A percentile compares a stretch with the other conserved stretches of the same genome.
Evolutionary conservation across 92 coral and sea anemone genomes (phyloP).

Genomic region (Parazoanthus atlanticus): DNA sequence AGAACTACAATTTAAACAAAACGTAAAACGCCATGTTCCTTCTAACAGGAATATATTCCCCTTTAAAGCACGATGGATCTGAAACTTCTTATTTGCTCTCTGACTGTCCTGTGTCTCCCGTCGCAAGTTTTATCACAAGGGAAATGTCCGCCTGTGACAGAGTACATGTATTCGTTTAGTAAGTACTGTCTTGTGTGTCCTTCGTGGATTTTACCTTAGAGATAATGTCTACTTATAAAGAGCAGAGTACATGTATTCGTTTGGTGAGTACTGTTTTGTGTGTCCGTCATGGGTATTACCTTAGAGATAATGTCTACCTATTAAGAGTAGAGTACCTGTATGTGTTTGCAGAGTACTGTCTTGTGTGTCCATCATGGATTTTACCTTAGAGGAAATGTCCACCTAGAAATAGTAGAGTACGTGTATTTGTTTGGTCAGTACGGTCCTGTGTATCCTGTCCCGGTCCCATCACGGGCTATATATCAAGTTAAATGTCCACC

Average conservation of each 20-base stretch:
- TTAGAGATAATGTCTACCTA: background rate
- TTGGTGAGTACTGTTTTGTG: background rate
- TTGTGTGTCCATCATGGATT: background rate
- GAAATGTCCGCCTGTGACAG: background rate
- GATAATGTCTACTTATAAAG: background rate
- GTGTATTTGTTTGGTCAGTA: too few relatives aligned
- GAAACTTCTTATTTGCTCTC: background rate
- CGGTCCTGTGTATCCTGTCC: too few relatives aligned
- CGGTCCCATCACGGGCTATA: too few relatives aligned
- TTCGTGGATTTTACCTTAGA: background rate
- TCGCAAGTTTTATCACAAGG: background rate
- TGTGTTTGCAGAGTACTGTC: too few relatives aligned
- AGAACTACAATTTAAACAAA: too few relatives aligned
- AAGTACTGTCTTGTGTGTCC: background rate
- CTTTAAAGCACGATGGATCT: background rate
- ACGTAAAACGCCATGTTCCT: too few relatives aligned
- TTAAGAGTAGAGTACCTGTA: background rate
- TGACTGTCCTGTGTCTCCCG: background rate
- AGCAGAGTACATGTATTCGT: too few relatives aligned
- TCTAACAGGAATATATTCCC: too few relatives aligned
- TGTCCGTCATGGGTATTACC: background rate
- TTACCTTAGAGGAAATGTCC: background rate
- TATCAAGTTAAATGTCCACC: too few relatives aligned
- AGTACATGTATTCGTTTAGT: background rate
- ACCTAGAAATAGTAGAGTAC: too few relatives aligned